A percentile compares a stretch with the other conserved stretches of the same genome.
phyloP scores from a whole-genome alignment of 2,888 invertebrate genomes.

The Orthosia gothica region DNA sequence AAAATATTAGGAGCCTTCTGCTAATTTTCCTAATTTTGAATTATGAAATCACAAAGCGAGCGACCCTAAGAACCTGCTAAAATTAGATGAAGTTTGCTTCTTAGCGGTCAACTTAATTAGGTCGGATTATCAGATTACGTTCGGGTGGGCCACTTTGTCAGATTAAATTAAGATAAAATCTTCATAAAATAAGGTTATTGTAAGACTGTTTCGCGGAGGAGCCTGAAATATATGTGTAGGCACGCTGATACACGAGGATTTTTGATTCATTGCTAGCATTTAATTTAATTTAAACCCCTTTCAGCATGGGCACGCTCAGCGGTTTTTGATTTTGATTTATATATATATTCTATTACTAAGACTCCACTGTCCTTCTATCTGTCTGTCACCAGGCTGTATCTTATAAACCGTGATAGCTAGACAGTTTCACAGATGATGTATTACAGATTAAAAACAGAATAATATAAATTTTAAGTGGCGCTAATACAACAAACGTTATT shows the following conservation, averaged over 20 bases:
- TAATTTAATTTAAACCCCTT: no score
- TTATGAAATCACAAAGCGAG: neutral
- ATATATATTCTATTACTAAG: no score
- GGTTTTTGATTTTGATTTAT: no score
- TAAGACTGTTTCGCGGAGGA: neutral
- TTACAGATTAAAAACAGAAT: no score
- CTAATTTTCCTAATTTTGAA: neutral
- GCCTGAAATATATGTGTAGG: no score
- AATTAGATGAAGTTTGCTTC: slow-evolving; percentile 8
- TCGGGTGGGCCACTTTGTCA: neutral
- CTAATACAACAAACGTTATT: no score
- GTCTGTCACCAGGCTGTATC: no score
- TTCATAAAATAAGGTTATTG: neutral
- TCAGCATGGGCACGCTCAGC: no score
- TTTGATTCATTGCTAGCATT: neutral
- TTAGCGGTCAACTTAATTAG: slow-evolving; percentile 9
- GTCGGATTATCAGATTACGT: neutral
- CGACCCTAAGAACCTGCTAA: neutral
- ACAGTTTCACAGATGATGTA: no score
- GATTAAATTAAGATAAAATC: neutral
- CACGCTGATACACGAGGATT: neutral
- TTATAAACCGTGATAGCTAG: no score
- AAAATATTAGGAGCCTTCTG: neutral
- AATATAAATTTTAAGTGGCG: no score
- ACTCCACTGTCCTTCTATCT: no score